phyloP scores from a whole-genome alignment of 2,888 invertebrate genomes.

The Celastrina argiolus region DNA sequence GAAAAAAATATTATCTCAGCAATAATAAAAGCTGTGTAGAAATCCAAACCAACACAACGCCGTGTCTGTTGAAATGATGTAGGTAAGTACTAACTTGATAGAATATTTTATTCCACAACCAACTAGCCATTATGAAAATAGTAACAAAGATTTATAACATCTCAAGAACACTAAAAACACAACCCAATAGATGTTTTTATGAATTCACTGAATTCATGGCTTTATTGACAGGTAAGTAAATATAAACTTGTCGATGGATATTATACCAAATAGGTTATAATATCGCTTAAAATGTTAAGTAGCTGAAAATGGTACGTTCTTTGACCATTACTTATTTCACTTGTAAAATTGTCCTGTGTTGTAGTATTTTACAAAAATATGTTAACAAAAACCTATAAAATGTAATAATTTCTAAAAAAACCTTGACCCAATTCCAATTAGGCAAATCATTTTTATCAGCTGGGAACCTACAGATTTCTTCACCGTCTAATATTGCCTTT shows the following conservation, averaged over 20 bases:
- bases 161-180: background rate
- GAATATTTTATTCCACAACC: conserved; percentile 48
- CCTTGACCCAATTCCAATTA: conserved; percentile 84
- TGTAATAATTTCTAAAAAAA: conserved; percentile 47
- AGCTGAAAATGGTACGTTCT: background rate
- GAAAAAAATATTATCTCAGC: conserved; percentile 31
- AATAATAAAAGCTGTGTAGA: conserved; percentile 30
- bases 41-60: background rate
- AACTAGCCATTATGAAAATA: conserved; percentile 46
- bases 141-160: conserved; percentile 16
- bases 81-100: conserved; percentile 47
- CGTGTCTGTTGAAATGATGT: background rate
- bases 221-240: background rate
- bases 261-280: too few relatives aligned
- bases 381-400: background rate
- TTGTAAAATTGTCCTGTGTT: background rate
- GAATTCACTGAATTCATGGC: background rate
- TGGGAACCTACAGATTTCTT: conserved; percentile 80
- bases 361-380: background rate
- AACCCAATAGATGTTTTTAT: background rate
- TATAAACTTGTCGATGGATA: background rate
- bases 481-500: conserved; percentile 80
- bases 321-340: background rate
- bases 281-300: too few relatives aligned
- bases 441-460: conserved; percentile 78